A percentile compares a stretch with the other conserved stretches of the same genome.
phyloP scores from a whole-genome alignment of 2,113 vertebrate genomes.

The Thomomys bottae region DNA sequence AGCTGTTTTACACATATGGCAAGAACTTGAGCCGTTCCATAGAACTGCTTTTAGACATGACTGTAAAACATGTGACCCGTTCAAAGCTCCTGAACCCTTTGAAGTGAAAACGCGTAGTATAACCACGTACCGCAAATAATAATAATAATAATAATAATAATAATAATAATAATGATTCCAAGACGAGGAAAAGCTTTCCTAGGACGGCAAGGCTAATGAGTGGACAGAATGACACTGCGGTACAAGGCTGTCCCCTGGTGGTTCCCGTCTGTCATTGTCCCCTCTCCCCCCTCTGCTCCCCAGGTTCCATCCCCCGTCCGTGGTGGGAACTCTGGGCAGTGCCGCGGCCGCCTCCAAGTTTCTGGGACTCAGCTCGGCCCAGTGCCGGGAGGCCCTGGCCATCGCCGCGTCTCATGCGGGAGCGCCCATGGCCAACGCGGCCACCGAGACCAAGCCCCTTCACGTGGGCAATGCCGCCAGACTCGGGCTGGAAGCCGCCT shows the following conservation, averaged over 20 bases:
- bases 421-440: conserved; percentile 94
- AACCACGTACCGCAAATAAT: background rate
- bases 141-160: background rate
- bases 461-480: conserved; percentile 93
- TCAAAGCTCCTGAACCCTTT: conserved; percentile 5
- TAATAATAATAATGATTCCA: background rate
- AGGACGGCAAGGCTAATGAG: background rate
- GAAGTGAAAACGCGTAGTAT: background rate
- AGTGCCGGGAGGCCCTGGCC: conserved; percentile 91
- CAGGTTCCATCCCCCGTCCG: conserved; percentile 95
- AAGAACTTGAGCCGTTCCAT: background rate
- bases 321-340: conserved; percentile 95
- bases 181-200: background rate
- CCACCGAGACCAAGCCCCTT: conserved; percentile 95
- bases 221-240: background rate
- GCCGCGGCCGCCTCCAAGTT: conserved; percentile 93
- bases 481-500: conserved; percentile 91
- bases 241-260: background rate
- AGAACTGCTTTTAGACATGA: background rate
- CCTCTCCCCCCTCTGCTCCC: conserved; percentile 59
- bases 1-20: conserved; percentile 3
- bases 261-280: background rate
- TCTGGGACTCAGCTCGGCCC: conserved; percentile 84
- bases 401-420: conserved; percentile 94
- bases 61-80: background rate